Percentiles rank a stretch among this genome's conserved stretches.
Evolutionary conservation across 1,140 invertebrate species (phyloP).

Genomic region (Leptinotarsa undecemlineata): DNA sequence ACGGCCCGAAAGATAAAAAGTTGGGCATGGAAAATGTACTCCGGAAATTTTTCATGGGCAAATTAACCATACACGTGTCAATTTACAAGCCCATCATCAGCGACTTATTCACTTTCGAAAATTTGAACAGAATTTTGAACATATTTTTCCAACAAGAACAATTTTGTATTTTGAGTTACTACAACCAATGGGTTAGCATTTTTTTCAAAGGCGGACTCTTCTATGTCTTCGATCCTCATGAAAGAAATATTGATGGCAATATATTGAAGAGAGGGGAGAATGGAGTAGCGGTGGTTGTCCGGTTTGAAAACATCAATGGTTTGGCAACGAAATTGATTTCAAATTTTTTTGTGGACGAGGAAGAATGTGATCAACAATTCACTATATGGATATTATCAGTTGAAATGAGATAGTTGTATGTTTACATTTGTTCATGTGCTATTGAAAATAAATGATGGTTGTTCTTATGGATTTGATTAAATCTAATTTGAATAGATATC

Average conservation of each 20-base stretch:
- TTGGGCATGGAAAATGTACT: conserved; percentile 45
- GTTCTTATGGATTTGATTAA: no score
- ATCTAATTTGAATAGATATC: no score
- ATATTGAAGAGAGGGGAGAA: not conserved
- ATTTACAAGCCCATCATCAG: conserved; percentile 47
- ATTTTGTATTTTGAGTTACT: conserved; percentile 45
- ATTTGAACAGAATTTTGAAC: conserved; percentile 36
- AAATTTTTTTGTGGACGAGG: conserved; percentile 45
- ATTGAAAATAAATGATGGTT: no score
- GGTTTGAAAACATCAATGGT: conserved; percentile 32
- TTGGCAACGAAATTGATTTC: conserved; percentile 32
- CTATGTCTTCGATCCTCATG: conserved; percentile 51
- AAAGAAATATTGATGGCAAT: conserved; percentile 40
- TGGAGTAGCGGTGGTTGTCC: conserved; percentile 33
- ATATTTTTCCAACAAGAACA: conserved; percentile 48
- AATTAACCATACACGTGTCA: conserved; percentile 40
- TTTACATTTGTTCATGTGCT: not conserved
- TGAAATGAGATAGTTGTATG: not conserved
- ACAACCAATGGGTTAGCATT: conserved; percentile 40
- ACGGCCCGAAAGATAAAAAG: conserved; percentile 44
- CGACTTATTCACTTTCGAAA: conserved; percentile 32
- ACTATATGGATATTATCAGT: conserved; percentile 30
- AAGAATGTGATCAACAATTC: conserved; percentile 22
- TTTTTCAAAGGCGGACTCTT: conserved; percentile 47
- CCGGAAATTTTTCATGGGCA: conserved; percentile 41